Evolutionary conservation across 2,113 vertebrate genomes (phyloP), one percentile per base, ranked within the genome.

Genomic region (Halcyon senegalensis): DNA sequence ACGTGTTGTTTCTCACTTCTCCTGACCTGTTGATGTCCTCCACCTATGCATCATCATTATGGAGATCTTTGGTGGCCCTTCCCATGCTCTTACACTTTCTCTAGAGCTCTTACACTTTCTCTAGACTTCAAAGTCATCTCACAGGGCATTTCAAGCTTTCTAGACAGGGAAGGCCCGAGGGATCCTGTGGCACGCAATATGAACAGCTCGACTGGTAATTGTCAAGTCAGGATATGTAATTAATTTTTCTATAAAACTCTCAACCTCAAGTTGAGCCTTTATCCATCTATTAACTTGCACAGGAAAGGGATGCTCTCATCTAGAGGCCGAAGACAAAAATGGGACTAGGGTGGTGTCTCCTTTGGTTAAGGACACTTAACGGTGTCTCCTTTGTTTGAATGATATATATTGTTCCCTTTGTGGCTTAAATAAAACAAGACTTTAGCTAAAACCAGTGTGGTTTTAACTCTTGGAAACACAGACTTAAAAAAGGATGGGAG

Each of bases 161-260:
- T 93, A 68, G 85, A 11, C 41, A 63, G 60, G 94, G 31, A 6
- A 89, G 78, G 89, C 93, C 93, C 39, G 31, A 0, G 5, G 77
- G 88, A 72, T 46, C 89, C 46, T 19, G 24, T 93, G 93, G 93
- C 86, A 90, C 91, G 74, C 97, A 73, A 84, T 37, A 50, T 37
- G 78, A 91, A 59, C 24, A 21, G 41, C 84, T 92, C 1, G 11
- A 50, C 4, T 28, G 81, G 85, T 95, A 92, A 35, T 50, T 84
- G 63, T 72, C 84, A 94, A 98, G 91, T 89, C 75, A 91, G 90
- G 74, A 86, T 94, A 86, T 96, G 96, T 97, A 97, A 98, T 97
- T 97, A 90, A 63, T 87, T 96, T 91, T 96, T 92, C 51, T 89
- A 27, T 93, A 85, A 97, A 93, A 94, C 44, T 87, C 74, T 91